Base-by-base conservation (phyloP, 53 echinoderm and acorn worm genomes). In the Stichopus horrens region DNA sequence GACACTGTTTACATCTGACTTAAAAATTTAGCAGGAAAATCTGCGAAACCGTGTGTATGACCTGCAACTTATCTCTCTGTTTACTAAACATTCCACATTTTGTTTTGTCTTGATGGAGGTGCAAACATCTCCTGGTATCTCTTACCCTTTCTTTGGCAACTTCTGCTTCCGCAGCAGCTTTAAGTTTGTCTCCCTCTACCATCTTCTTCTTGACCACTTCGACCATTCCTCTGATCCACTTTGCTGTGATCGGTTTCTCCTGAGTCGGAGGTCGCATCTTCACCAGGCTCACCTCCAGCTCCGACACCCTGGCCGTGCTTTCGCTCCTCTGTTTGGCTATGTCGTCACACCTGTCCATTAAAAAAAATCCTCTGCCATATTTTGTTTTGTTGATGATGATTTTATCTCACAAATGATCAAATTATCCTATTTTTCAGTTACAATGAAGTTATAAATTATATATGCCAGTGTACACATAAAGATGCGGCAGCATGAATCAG, bases 181-280 rank as follows among this genome's bases (percentile, higher is more conserved):
- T 86, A 9, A 75, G 86, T 63, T 88, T 90, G 85, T 93, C 89
- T n/a, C 55, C 84, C 76, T 96, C 96, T 0, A 86, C 57, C 7
- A 81, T 58, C 79, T 91, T 88, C 90, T 94, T 94, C 76, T 90
- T 89, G 77, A 97, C 79, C 14, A 88, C 77, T 6, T 95, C 95
- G 53, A 91, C 55, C 74, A 94, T 55, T 4, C 91, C 91, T 51
- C 93, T 90, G 77, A 97, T 89, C 97, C 97, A 97, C 57, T 90
- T 95, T 57, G 83, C 76, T 57, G 92, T 92, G 86, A 97, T 95
- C 21, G 95, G 95, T 63, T 89, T 91, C 59, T 93, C 95, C 16
- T 89, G 79, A 9, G 94, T 92, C 19, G 94, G 92, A 59, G 95
- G 91, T 83, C 95, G 92, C 83, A 97, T 22, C 7, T 86, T 76